These are phyloP conservation scores for Hipparchia semele DNA, from an alignment of 2,888 invertebrate species.

Conservation along the genomic window DNA sequence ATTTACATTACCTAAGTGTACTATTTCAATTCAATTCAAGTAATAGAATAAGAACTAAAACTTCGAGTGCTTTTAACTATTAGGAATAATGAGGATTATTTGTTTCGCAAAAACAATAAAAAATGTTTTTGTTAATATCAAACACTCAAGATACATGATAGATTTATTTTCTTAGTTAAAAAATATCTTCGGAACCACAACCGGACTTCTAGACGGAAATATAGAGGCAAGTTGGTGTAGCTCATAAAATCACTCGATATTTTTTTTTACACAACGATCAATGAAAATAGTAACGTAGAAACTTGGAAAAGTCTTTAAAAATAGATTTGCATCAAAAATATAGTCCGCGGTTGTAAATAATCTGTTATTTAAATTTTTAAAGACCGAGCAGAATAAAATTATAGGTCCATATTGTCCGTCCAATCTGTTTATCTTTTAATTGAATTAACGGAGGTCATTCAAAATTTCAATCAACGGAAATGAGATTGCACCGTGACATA, in stretches of 20 bases:
- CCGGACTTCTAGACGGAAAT: too few species aligned
- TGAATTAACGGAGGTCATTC: conserved; percentile 24
- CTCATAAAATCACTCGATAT: too few species aligned
- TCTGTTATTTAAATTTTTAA: conserved; percentile 4
- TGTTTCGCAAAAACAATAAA: neutral
- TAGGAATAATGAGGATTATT: conserved; percentile 3
- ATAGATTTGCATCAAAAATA: neutral
- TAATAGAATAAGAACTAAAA: neutral
- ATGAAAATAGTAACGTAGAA: neutral
- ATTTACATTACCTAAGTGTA: neutral
- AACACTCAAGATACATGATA: too few species aligned
- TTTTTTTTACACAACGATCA: too few species aligned
- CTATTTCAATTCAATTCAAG: neutral
- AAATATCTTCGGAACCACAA: too few species aligned
- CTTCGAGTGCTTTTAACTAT: conserved; percentile 13
- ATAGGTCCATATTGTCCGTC: conserved; percentile 40
- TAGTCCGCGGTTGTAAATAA: neutral
- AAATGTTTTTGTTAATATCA: too few species aligned
- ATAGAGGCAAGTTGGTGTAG: too few species aligned
- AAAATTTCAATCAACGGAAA: conserved; percentile 28
- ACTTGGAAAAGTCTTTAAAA: neutral
- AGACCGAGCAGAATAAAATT: conserved; percentile 22
- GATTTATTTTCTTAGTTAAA: neutral
- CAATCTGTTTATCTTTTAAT: conserved; percentile 52
- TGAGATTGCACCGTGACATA: conserved; percentile 22